A percentile compares a stretch with the other conserved stretches of the same genome.
Evolutionary conservation across 2,888 invertebrate genomes (phyloP).

Genomic region (Branchellion lobata): DNA sequence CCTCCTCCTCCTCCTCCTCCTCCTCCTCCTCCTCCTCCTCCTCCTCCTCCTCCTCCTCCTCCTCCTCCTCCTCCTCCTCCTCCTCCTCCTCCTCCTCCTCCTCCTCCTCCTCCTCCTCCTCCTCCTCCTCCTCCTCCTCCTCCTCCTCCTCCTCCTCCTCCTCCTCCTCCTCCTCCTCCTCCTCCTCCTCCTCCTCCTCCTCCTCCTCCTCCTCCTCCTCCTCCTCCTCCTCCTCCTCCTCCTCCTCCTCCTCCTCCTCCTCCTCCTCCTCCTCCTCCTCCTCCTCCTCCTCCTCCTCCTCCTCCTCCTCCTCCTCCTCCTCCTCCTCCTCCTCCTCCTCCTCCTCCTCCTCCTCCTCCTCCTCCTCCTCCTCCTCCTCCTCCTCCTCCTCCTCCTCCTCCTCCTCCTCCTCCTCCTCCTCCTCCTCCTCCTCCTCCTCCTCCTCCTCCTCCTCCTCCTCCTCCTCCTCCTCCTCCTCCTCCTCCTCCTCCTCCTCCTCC

Average conservation of each 20-base stretch:
- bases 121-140: not conserved
- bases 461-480: not conserved
- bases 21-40: not conserved
- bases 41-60: not conserved
- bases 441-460: slow-evolving; percentile 8
- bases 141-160: not conserved
- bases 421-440: slow-evolving; percentile 3
- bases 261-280: not conserved
- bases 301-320: not conserved
- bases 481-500: slow-evolving; percentile 23
- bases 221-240: not conserved
- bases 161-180: not conserved
- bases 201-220: not conserved
- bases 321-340: not conserved
- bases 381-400: not conserved
- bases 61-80: not conserved
- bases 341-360: not conserved
- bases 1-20: not conserved
- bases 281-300: not conserved
- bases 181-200: not conserved
- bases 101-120: not conserved
- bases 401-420: not conserved
- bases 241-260: not conserved
- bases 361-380: not conserved
- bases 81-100: not conserved